Evolutionary conservation across 2,888 invertebrate genomes (phyloP).

Genomic region (Rhopalosiphum nymphaeae): DNA sequence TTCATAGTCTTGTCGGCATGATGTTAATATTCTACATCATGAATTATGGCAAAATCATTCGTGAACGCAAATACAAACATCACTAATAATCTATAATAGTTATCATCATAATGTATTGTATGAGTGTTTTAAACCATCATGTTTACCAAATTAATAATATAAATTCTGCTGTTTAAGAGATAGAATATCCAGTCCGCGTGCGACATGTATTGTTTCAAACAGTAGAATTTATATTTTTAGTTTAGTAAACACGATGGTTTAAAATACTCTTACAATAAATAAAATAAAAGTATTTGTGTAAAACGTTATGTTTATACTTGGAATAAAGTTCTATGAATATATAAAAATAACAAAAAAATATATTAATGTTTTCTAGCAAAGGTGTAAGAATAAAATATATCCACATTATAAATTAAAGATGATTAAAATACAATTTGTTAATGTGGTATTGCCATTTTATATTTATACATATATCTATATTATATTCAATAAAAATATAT

Average conservation of each 20-base stretch:
- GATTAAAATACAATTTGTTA: too few species aligned
- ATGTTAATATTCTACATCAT: conserved; percentile 85
- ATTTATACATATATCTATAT: too few species aligned
- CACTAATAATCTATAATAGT: conserved; percentile 77
- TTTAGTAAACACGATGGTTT: conserved; percentile 23
- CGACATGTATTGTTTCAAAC: neutral
- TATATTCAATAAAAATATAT: too few species aligned
- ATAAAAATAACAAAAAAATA: too few species aligned
- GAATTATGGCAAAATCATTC: conserved; percentile 85
- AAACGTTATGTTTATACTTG: neutral
- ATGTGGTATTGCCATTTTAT: too few species aligned
- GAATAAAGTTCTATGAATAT: too few species aligned
- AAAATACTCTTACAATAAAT: neutral
- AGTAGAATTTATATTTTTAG: conserved; percentile 26
- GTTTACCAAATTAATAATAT: conserved; percentile 43
- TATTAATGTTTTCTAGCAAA: too few species aligned
- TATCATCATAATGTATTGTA: neutral
- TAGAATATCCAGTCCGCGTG: neutral
- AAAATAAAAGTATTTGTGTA: conserved; percentile 35
- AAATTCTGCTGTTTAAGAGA: conserved; percentile 6
- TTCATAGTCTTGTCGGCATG: conserved; percentile 78
- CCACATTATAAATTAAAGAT: too few species aligned
- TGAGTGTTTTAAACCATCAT: conserved; percentile 10
- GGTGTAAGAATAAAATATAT: too few species aligned
- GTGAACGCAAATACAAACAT: conserved; percentile 88